These are phyloP conservation scores for Erythrocercus mccallii DNA, from an alignment of 2,113 vertebrate species.

Conservation along the genomic window DNA sequence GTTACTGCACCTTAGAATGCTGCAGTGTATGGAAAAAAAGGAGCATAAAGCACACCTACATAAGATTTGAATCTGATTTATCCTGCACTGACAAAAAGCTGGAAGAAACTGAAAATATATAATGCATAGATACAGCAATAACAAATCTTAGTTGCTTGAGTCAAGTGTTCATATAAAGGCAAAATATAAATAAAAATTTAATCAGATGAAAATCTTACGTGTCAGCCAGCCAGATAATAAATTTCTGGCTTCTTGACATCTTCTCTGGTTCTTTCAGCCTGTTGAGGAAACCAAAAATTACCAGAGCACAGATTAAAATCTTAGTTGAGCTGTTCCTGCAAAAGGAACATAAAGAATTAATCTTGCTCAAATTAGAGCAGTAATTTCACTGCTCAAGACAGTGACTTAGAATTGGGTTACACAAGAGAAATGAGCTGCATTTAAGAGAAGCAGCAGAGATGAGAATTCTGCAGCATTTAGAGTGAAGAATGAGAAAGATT, in stretches of 20 bases:
- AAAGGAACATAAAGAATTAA: not conserved
- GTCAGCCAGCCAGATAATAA: slow-evolving; percentile 90
- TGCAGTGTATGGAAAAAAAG: not conserved
- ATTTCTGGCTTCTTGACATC: slow-evolving; percentile 81
- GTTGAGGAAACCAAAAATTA: not conserved
- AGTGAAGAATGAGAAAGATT: not conserved
- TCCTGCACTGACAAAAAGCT: not conserved
- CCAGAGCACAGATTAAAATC: not conserved
- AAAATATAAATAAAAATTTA: not conserved
- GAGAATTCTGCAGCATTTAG: not conserved
- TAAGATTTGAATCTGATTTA: not conserved
- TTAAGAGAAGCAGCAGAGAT: not conserved
- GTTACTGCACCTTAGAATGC: not conserved
- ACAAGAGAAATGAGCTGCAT: not conserved
- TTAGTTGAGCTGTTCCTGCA: not conserved
- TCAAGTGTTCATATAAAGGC: not conserved
- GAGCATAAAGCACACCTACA: not conserved
- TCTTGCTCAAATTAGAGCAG: slow-evolving; percentile 3
- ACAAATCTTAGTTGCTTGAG: not conserved
- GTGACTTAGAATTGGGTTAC: not conserved
- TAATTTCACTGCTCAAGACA: not conserved
- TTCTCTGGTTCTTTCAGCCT: slow-evolving; percentile 84
- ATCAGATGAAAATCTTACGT: slow-evolving; percentile 75
- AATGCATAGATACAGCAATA: not conserved
- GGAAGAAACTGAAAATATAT: not conserved